Evolutionary conservation across 23 tunicate genomes (phyloP).

Genomic region (Ciona savignyi): DNA sequence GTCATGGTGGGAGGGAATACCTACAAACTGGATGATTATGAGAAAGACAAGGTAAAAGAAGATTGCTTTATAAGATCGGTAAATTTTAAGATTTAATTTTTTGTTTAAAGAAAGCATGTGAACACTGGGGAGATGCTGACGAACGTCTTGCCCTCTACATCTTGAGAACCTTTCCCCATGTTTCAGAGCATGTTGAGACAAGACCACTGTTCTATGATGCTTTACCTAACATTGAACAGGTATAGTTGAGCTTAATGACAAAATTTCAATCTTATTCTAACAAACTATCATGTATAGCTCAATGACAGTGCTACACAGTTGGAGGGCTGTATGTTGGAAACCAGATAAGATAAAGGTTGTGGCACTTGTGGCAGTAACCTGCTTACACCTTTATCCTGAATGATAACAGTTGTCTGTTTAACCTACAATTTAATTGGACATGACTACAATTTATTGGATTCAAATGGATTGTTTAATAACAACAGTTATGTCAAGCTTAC

Average conservation of each 20-base stretch:
- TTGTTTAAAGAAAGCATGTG: conserved; percentile 35
- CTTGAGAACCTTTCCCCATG: conserved; percentile 51
- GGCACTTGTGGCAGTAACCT: too few relatives aligned
- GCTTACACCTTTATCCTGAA: too few relatives aligned
- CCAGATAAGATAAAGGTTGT: too few relatives aligned
- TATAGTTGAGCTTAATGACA: conserved; percentile 9
- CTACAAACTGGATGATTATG: conserved; percentile 49
- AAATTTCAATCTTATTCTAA: too few relatives aligned
- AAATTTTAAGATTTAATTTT: neutral
- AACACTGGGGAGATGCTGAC: conserved; percentile 78
- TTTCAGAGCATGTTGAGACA: conserved; percentile 88
- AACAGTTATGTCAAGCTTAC: too few relatives aligned
- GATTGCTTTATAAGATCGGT: neutral
- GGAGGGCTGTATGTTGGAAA: too few relatives aligned
- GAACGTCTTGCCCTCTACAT: conserved; percentile 68
- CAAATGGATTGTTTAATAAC: too few relatives aligned
- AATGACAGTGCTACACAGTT: too few relatives aligned
- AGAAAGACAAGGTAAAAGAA: conserved; percentile 43
- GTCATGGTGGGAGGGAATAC: conserved; percentile 58
- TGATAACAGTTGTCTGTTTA: too few relatives aligned
- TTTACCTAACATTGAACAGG: conserved; percentile 89
- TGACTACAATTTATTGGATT: too few relatives aligned
- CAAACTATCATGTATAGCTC: too few relatives aligned
- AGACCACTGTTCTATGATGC: conserved; percentile 69
- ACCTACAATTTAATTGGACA: too few relatives aligned